These are phyloP conservation scores for Dryadula phaetusa DNA, from an alignment of 2,888 invertebrate species.

Conservation along the genomic window DNA sequence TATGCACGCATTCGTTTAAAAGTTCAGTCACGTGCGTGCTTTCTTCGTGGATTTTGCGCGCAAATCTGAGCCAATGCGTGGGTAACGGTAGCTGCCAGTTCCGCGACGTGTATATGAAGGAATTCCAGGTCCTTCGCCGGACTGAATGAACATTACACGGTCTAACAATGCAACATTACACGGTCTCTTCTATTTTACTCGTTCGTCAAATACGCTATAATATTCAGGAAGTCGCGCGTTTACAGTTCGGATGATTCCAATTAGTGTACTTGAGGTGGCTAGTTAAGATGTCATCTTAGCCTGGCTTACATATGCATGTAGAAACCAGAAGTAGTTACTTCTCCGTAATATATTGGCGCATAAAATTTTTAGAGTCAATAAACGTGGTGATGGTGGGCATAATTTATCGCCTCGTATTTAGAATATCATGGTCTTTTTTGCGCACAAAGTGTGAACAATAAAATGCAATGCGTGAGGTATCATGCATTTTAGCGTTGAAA, in stretches of 20 bases:
- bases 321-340: slow-evolving; percentile 28
- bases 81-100: slow-evolving; percentile 77
- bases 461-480: slow-evolving; percentile 52
- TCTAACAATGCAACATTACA: slow-evolving; percentile 46
- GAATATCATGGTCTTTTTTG: slow-evolving; percentile 27
- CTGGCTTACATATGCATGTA: slow-evolving; percentile 20
- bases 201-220: slow-evolving; percentile 34
- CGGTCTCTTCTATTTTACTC: slow-evolving; percentile 33
- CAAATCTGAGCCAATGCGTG: slow-evolving; percentile 70
- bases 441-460: slow-evolving; percentile 45
- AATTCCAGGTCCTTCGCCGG: slow-evolving; percentile 47
- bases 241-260: slow-evolving; percentile 23
- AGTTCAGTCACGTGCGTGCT: slow-evolving; percentile 78
- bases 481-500: slow-evolving; percentile 41
- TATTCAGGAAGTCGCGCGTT: slow-evolving; percentile 37
- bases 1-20: slow-evolving; percentile 64
- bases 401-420: slow-evolving; percentile 27
- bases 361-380: slow-evolving; percentile 42
- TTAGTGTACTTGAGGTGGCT: slow-evolving; percentile 2
- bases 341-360: slow-evolving; percentile 15
- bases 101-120: slow-evolving; percentile 67
- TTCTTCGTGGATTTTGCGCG: slow-evolving; percentile 81
- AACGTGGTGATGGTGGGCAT: slow-evolving; percentile 42
- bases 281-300: slow-evolving; percentile 6
- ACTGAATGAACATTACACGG: slow-evolving; percentile 35